These are phyloP conservation scores for Catostomus latipinnis DNA, from an alignment of 2,797 vertebrate genomes.

Conservation along the genomic window DNA sequence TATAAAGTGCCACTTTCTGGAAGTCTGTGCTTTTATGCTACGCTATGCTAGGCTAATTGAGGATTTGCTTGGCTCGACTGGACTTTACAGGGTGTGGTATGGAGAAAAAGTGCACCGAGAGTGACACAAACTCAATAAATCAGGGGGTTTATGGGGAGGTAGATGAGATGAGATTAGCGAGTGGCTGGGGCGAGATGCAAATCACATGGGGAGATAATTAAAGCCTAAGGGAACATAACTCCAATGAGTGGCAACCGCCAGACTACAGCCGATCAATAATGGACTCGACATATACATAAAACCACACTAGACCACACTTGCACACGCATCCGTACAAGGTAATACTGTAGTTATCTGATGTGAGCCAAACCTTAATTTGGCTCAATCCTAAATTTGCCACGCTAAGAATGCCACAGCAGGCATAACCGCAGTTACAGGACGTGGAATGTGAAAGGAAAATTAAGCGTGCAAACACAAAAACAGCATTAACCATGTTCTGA, in stretches of 20 bases:
- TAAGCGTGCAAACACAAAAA: constrained; percentile 32
- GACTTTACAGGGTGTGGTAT: constrained; percentile 56
- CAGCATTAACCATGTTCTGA: constrained; percentile 43
- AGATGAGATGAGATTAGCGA: constrained; percentile 74
- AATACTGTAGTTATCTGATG: constrained; percentile 3
- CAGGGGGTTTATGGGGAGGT: constrained; percentile 73
- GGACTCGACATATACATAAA: constrained; percentile 51
- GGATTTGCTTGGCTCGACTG: constrained; percentile 21
- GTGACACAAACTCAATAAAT: constrained; percentile 79
- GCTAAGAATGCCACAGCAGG: background rate
- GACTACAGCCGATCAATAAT: constrained; percentile 78
- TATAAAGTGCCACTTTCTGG: background rate
- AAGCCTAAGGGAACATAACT: constrained; percentile 74
- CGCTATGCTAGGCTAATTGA: constrained; percentile 32
- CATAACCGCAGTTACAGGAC: constrained; percentile 33
- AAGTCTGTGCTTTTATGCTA: constrained; percentile 25
- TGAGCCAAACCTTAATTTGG: background rate
- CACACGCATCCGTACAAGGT: background rate
- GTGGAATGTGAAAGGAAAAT: constrained; percentile 44
- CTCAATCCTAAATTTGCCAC: constrained; percentile 16
- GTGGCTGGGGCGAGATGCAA: constrained; percentile 67
- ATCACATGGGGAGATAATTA: constrained; percentile 80
- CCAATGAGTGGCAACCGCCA: constrained; percentile 71
- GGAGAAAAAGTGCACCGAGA: constrained; percentile 66
- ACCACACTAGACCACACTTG: constrained; percentile 4